Percentiles rank a stretch among this genome's conserved stretches.
Evolutionary conservation across 2,888 invertebrate genomes (phyloP).

Genomic region (Ecdyonurus torrentis): DNA sequence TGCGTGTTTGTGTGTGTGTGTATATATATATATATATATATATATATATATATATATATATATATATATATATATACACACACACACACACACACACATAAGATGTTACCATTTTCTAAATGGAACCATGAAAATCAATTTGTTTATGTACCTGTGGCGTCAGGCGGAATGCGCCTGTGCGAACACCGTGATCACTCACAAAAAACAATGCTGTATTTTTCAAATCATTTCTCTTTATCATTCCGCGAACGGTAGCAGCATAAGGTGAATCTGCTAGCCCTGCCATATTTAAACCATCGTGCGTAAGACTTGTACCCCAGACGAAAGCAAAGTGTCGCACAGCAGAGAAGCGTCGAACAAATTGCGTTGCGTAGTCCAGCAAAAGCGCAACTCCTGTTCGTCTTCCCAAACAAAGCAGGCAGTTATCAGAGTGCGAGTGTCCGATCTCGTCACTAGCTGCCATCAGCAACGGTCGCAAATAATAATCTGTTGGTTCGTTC

Average conservation of each 20-base stretch:
- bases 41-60: too few relatives aligned
- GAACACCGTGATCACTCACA: slow-evolving; percentile 24
- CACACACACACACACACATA: too few relatives aligned
- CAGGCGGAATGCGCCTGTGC: slow-evolving; percentile 25
- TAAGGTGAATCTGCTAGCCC: slow-evolving; percentile 6
- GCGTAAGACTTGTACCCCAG: slow-evolving; percentile 8
- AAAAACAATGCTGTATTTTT: slow-evolving; percentile 4
- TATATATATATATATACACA: too few relatives aligned
- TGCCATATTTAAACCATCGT: slow-evolving; percentile 9
- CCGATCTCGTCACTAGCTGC: neutral
- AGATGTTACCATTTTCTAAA: too few relatives aligned
- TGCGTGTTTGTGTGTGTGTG: too few relatives aligned
- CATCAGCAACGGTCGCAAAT: neutral
- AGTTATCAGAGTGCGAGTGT: neutral
- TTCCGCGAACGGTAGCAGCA: neutral
- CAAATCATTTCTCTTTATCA: neutral
- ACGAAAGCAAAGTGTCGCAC: slow-evolving; percentile 5
- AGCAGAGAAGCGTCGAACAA: neutral
- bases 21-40: too few relatives aligned
- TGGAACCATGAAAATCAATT: too few relatives aligned
- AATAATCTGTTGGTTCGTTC: neutral
- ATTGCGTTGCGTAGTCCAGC: neutral
- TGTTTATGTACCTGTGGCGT: slow-evolving; percentile 24
- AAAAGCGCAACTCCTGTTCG: neutral
- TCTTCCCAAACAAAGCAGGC: neutral